Conservation (phyloP, 92 coral and sea anemone species). For the Palythoa caribaeorum region DNA sequence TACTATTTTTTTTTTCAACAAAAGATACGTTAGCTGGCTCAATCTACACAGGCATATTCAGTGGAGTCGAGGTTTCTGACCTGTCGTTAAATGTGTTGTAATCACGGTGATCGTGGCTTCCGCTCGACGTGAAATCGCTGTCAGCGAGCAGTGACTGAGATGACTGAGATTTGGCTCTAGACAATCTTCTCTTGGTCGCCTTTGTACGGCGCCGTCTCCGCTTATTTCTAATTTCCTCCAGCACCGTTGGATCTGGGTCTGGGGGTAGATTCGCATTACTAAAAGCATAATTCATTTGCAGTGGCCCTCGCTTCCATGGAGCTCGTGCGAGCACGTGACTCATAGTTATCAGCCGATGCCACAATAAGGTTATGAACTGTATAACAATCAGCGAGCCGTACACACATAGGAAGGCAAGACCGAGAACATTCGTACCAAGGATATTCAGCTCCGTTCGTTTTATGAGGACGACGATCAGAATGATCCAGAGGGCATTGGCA, state of each 20-base stretch:
- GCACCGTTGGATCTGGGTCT: conserved; percentile 71
- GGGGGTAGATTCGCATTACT: conserved; percentile 76
- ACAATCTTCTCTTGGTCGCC: conserved; percentile 8
- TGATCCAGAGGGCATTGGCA: conserved; percentile 83
- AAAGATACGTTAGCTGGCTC: not conserved
- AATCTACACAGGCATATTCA: conserved; percentile 26
- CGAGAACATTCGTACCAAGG: conserved; percentile 75
- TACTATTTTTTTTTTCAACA: no score
- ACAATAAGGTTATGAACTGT: conserved; percentile 87
- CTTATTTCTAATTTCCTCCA: conserved; percentile 70
- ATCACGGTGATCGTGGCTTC: conserved; percentile 32
- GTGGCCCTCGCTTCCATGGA: conserved; percentile 90
- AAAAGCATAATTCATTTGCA: conserved; percentile 80
- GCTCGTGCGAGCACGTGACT: conserved; percentile 96
- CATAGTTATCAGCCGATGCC: conserved; percentile 86
- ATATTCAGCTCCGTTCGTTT: conserved; percentile 58
- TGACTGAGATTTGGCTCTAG: not conserved
- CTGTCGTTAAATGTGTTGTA: conserved; percentile 36
- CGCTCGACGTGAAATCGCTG: conserved; percentile 21
- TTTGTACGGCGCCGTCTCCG: conserved; percentile 37
- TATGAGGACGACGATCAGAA: conserved; percentile 65
- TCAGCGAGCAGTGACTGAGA: conserved; percentile 21
- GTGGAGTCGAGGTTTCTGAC: conserved; percentile 13
- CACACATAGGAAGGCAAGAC: conserved; percentile 78
- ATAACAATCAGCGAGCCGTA: conserved; percentile 78